phyloP scores from a whole-genome alignment of 2,113 vertebrate species.

The Ornithorhynchus anatinus region DNA sequence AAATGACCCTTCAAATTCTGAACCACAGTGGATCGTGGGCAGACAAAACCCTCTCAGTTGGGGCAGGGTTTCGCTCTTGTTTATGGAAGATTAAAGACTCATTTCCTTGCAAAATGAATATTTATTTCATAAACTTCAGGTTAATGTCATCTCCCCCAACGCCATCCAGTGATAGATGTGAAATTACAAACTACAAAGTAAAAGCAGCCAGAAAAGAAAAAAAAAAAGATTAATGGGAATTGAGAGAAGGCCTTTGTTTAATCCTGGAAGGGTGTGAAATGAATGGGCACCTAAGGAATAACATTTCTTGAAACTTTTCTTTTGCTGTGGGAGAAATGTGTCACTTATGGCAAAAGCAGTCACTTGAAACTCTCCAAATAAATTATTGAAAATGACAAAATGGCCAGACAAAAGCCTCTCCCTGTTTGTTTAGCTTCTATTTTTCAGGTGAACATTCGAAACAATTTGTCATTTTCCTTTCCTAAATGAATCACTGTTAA shows the following conservation, averaged over 20 bases:
- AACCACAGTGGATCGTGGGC: slow-evolving; percentile 2
- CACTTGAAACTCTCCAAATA: background rate
- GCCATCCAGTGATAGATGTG: background rate
- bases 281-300: background rate
- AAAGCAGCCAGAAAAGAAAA: background rate
- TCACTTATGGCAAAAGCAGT: background rate
- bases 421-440: slow-evolving; percentile 1
- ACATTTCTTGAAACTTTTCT: background rate
- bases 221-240: background rate
- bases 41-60: slow-evolving; percentile 1
- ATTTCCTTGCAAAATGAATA: background rate
- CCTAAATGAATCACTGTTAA: slow-evolving; percentile 8
- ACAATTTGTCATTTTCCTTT: background rate
- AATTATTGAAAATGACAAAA: slow-evolving; percentile 23
- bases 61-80: background rate
- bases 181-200: slow-evolving; percentile 9
- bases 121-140: background rate
- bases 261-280: background rate
- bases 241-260: background rate
- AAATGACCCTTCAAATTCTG: no score
- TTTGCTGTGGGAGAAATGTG: background rate
- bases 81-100: background rate
- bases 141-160: background rate
- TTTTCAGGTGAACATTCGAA: background rate
- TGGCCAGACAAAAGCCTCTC: slow-evolving; percentile 5